phyloP scores from a whole-genome alignment of 2,888 invertebrate genomes.

The Macrophya alboannulata region DNA sequence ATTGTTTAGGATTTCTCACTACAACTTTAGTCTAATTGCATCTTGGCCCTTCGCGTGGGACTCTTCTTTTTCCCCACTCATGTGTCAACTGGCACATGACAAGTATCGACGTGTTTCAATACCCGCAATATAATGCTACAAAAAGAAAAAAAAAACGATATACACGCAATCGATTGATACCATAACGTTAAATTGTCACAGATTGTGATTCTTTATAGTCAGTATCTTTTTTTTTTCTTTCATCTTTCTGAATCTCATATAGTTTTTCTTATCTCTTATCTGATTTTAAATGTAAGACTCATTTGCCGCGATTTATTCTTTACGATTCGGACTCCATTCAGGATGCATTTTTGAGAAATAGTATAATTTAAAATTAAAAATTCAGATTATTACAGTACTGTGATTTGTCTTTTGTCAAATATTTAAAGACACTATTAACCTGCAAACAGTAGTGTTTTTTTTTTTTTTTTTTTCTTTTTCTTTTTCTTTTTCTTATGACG shows the following conservation, averaged over 20 bases:
- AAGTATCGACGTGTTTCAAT: not conserved
- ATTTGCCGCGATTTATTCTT: not conserved
- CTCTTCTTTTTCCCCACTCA: not conserved
- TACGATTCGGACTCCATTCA: not conserved
- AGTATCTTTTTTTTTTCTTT: not conserved
- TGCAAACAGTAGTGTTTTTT: not conserved
- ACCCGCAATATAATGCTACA: not conserved
- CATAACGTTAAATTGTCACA: not conserved
- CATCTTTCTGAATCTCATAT: no score
- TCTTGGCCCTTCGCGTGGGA: not conserved
- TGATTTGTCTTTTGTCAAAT: not conserved
- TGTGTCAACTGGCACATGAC: constrained; percentile 12
- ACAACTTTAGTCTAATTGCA: not conserved
- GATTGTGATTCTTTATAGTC: not conserved
- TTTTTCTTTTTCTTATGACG: not conserved
- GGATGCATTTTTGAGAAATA: not conserved
- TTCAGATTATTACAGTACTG: not conserved
- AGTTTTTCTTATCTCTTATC: not conserved
- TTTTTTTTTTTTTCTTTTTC: not conserved
- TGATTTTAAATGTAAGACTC: not conserved
- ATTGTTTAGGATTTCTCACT: constrained; percentile 57
- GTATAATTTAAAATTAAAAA: not conserved
- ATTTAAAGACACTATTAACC: not conserved
- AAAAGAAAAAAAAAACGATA: not conserved
- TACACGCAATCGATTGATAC: not conserved